Percentiles rank a stretch among this genome's conserved stretches.
phyloP scores from a whole-genome alignment of 2,888 invertebrate genomes.

The Leptura quadrifasciata region DNA sequence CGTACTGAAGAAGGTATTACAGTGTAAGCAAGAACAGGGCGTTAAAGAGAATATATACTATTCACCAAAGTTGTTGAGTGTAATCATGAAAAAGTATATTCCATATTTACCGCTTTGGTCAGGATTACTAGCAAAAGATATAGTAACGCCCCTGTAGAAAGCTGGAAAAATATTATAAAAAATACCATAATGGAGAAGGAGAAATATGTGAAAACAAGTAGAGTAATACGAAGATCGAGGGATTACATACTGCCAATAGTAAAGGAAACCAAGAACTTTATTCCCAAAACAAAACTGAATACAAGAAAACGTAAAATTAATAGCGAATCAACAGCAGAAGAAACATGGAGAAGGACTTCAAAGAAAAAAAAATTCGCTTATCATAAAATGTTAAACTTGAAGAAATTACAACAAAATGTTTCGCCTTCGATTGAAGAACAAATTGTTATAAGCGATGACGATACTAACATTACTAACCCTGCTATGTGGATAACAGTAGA shows the following conservation, averaged over 20 bases:
- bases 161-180: constrained; percentile 29
- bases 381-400: constrained; percentile 16
- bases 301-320: background rate
- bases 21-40: background rate
- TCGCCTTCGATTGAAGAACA: background rate
- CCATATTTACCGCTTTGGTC: constrained; percentile 35
- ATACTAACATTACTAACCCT: background rate
- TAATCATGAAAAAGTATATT: constrained; percentile 25
- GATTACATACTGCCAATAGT: constrained; percentile 29
- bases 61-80: constrained; percentile 12
- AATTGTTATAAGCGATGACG: background rate
- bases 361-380: constrained; percentile 21
- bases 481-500: constrained; percentile 28
- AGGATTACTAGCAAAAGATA: constrained; percentile 23
- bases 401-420: constrained; percentile 6
- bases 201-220: constrained; percentile 19
- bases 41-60: background rate
- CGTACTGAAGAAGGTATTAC: background rate
- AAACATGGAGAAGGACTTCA: constrained; percentile 6
- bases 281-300: constrained; percentile 17
- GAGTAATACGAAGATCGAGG: constrained; percentile 24
- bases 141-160: constrained; percentile 24
- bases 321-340: background rate
- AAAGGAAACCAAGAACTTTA: constrained; percentile 18
- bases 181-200: constrained; percentile 18